Conservation (phyloP, 2,797 vertebrate genomes). For the Gorsachius magnificus region DNA sequence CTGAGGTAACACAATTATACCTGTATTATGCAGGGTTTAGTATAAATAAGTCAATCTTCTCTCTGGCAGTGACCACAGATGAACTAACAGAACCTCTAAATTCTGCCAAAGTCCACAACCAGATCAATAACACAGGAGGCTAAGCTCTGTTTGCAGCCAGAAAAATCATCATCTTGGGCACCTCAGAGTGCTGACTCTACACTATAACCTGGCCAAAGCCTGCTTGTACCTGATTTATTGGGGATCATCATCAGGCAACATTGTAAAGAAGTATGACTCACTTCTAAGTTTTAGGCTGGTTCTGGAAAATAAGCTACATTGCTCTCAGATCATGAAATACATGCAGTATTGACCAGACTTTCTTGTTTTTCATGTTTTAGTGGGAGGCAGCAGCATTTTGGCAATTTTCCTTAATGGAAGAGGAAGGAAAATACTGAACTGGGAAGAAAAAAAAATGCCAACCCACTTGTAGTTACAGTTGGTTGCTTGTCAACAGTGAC, state of each 20-base stretch:
- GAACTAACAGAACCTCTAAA: neutral
- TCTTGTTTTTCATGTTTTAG: neutral
- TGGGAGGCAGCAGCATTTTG: neutral
- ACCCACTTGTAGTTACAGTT: neutral
- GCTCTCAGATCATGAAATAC: neutral
- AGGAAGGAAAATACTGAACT: slow-evolving; percentile 6
- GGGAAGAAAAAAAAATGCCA: slow-evolving; percentile 5
- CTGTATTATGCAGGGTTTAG: neutral
- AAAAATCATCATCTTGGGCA: neutral
- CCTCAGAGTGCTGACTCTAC: neutral
- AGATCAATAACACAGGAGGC: neutral
- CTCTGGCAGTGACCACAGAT: neutral
- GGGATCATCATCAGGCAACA: neutral
- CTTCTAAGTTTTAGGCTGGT: neutral
- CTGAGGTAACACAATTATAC: neutral
- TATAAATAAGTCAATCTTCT: neutral
- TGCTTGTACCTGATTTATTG: neutral
- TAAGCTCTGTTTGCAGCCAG: neutral
- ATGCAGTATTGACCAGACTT: neutral
- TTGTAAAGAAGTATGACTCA: neutral
- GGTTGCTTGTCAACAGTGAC: neutral
- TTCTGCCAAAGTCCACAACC: neutral
- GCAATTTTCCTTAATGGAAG: slow-evolving; percentile 18
- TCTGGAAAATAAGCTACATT: neutral
- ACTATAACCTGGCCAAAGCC: neutral